Evolutionary conservation across 2,888 invertebrate species (phyloP).

Genomic region (Ferdinandea cuprea): DNA sequence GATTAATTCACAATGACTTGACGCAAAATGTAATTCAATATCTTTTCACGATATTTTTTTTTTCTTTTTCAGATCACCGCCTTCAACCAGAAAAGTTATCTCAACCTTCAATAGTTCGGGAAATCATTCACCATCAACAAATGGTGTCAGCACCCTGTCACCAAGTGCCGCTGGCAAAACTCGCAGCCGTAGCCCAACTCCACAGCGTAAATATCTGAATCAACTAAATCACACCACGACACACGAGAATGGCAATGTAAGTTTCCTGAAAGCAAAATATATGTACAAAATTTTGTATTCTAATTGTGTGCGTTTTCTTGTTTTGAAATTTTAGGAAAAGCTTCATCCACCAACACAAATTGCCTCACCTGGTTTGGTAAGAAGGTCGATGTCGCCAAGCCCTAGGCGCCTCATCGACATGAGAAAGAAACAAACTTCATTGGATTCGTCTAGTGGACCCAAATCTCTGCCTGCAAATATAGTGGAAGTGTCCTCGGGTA

Average conservation of each 20-base stretch:
- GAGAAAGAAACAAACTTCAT: conserved; percentile 81
- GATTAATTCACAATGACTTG: conserved; percentile 41
- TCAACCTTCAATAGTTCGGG: conserved; percentile 77
- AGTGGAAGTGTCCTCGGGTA: conserved; percentile 41
- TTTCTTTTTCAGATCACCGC: conserved; percentile 80
- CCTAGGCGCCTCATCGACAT: conserved; percentile 81
- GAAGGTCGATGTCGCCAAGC: conserved; percentile 83
- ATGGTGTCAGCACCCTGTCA: conserved; percentile 76
- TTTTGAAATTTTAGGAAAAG: conserved; percentile 50
- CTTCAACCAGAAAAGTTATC: conserved; percentile 80
- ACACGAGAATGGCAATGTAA: conserved; percentile 50
- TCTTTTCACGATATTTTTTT: conserved; percentile 30
- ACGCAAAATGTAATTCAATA: conserved; percentile 50
- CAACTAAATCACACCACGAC: conserved; percentile 76
- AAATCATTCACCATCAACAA: conserved; percentile 70
- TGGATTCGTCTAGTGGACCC: conserved; percentile 79
- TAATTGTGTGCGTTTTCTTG: no score
- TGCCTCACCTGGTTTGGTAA: conserved; percentile 78
- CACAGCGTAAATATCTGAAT: conserved; percentile 83
- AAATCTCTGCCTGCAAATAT: conserved; percentile 78
- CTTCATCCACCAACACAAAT: conserved; percentile 66
- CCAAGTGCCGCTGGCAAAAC: conserved; percentile 79
- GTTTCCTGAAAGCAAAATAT: neutral
- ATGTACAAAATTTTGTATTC: no score
- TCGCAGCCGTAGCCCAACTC: conserved; percentile 84